Evolutionary conservation across 2,888 invertebrate genomes (phyloP).

Genomic region (Tuberolachnus salignus): DNA sequence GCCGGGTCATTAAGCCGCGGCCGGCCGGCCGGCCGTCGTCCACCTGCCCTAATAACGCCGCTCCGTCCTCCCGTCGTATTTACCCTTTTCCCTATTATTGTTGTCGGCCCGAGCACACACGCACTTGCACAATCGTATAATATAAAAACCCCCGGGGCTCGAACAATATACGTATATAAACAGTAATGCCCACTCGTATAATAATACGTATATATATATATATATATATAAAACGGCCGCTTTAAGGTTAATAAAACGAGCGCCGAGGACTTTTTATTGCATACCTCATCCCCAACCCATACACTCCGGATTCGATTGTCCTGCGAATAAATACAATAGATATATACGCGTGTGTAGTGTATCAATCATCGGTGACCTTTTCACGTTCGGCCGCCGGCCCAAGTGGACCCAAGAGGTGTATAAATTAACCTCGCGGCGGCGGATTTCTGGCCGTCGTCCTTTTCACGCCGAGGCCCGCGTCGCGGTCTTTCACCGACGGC

Average conservation of each 20-base stretch:
- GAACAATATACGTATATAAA: too few relatives aligned
- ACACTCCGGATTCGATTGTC: slow-evolving; percentile 49
- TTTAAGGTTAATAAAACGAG: slow-evolving; percentile 56
- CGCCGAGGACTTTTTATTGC: slow-evolving; percentile 43
- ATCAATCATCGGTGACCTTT: slow-evolving; percentile 56
- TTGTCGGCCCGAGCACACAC: too few relatives aligned
- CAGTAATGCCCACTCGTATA: slow-evolving; percentile 1
- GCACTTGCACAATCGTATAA: too few relatives aligned
- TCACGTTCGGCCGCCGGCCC: slow-evolving; percentile 15
- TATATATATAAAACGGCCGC: slow-evolving; percentile 28
- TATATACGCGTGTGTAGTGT: neutral
- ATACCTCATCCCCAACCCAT: too few relatives aligned
- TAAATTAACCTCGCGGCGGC: slow-evolving; percentile 42
- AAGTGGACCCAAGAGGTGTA: slow-evolving; percentile 56
- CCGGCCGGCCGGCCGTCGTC: slow-evolving; percentile 23
- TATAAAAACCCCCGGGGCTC: too few relatives aligned
- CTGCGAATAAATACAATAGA: too few relatives aligned
- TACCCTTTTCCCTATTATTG: slow-evolving; percentile 53
- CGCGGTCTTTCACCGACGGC: too few relatives aligned
- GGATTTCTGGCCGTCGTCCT: neutral
- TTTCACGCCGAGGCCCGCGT: too few relatives aligned
- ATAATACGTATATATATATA: neutral
- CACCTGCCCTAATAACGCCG: slow-evolving; percentile 49
- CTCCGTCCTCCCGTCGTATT: too few relatives aligned
- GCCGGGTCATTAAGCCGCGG: slow-evolving; percentile 54